A percentile compares a stretch with the other conserved stretches of the same genome.
Evolutionary conservation across 2,113 vertebrate species (phyloP).

Genomic region (Haemorhous mexicanus): DNA sequence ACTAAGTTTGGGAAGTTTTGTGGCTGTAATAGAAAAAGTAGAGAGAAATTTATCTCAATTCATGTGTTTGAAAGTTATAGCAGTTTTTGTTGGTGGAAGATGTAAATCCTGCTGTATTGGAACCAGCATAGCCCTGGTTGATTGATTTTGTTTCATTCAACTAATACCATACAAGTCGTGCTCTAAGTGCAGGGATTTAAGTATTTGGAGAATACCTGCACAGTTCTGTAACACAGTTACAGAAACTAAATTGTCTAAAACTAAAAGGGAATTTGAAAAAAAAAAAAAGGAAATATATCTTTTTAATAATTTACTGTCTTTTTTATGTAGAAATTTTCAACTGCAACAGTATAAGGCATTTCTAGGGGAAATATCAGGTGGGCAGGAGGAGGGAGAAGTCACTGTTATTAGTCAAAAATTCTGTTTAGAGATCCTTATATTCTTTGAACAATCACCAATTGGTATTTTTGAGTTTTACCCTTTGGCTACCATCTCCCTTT

Average conservation of each 20-base stretch:
- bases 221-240: not conserved
- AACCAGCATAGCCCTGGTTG: not conserved
- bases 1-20: not conserved
- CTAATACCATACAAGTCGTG: not conserved
- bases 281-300: not conserved
- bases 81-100: not conserved
- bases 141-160: not conserved
- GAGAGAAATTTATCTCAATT: not conserved
- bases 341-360: not conserved
- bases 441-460: not conserved
- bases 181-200: not conserved
- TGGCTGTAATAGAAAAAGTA: not conserved
- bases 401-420: not conserved
- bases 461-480: not conserved
- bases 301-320: not conserved
- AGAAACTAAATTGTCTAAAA: not conserved
- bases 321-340: not conserved
- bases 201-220: not conserved
- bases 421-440: not conserved
- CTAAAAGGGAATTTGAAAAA: not conserved
- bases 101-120: not conserved
- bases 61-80: not conserved
- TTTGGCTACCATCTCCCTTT: not conserved
- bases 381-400: not conserved
- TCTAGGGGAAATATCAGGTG: not conserved